Evolutionary conservation across 2,797 vertebrate species (phyloP).

Genomic region (Leptoclinus maculatus): DNA sequence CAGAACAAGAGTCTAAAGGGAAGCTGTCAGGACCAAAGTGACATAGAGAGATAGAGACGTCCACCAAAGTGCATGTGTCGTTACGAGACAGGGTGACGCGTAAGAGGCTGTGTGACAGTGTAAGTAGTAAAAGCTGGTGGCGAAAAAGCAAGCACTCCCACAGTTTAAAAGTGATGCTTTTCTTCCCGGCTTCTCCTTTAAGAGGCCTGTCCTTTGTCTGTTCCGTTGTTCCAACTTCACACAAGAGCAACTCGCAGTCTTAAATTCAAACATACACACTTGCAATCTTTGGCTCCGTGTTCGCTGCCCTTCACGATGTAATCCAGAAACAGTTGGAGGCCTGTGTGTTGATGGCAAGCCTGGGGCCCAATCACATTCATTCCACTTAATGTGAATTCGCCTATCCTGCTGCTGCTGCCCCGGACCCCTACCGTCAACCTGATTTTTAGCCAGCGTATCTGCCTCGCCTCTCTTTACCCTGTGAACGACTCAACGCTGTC

Average conservation of each 20-base stretch:
- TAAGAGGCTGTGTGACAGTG: slow-evolving; percentile 58
- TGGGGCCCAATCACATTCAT: slow-evolving; percentile 76
- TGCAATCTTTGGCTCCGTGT: slow-evolving; percentile 68
- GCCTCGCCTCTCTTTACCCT: slow-evolving; percentile 40
- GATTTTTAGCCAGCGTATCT: slow-evolving; percentile 53
- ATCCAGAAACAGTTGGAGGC: slow-evolving; percentile 73
- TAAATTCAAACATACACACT: slow-evolving; percentile 38
- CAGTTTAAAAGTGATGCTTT: slow-evolving; percentile 41
- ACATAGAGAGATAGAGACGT: slow-evolving; percentile 61
- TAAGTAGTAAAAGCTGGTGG: slow-evolving; percentile 49
- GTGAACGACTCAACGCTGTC: slow-evolving; percentile 48
- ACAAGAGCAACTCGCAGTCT: slow-evolving; percentile 20
- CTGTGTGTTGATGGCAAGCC: slow-evolving; percentile 65
- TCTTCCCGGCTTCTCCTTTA: slow-evolving; percentile 28
- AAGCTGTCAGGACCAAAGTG: slow-evolving; percentile 71
- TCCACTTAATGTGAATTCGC: slow-evolving; percentile 80
- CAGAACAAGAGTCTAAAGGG: slow-evolving; percentile 65
- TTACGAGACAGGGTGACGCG: slow-evolving; percentile 65
- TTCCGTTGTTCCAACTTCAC: slow-evolving; percentile 39
- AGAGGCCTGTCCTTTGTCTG: slow-evolving; percentile 21
- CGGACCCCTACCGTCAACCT: slow-evolving; percentile 64
- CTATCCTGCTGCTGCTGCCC: slow-evolving; percentile 56
- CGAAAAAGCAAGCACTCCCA: slow-evolving; percentile 24
- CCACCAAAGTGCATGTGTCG: slow-evolving; percentile 54
- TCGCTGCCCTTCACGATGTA: slow-evolving; percentile 74